phyloP scores from a whole-genome alignment of 2,797 vertebrate genomes.

The Crocodylus rhombifer region DNA sequence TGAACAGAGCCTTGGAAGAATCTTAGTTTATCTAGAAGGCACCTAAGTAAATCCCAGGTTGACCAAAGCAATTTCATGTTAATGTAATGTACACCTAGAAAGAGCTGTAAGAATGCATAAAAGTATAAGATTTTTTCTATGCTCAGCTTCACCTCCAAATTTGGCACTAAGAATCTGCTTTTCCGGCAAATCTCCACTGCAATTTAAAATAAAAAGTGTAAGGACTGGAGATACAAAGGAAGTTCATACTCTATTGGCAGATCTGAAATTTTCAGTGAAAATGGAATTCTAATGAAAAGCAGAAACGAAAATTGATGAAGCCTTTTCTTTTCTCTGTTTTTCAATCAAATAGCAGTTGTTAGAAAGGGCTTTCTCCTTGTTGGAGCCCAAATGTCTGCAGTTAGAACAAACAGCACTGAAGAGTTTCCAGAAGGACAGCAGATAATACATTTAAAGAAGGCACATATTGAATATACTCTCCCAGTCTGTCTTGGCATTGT shows the following conservation, averaged over 20 bases:
- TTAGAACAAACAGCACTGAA: neutral
- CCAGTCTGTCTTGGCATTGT: neutral
- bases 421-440: neutral
- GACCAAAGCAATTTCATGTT: accelerated
- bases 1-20: neutral
- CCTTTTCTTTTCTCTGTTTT: neutral
- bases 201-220: too few relatives aligned
- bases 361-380: accelerated
- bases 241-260: neutral
- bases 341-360: neutral
- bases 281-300: neutral
- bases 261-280: neutral
- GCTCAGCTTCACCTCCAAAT: neutral
- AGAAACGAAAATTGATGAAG: neutral
- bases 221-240: neutral
- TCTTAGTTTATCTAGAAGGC: neutral
- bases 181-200: accelerated
- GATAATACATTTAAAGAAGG: neutral
- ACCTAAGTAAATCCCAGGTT: accelerated
- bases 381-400: neutral
- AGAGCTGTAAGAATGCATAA: accelerated
- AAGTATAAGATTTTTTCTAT: accelerated
- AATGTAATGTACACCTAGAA: accelerated
- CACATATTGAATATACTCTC: neutral
- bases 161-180: neutral